phyloP scores from a whole-genome alignment of 2,888 invertebrate genomes.

The Phytoseiulus persimilis region DNA sequence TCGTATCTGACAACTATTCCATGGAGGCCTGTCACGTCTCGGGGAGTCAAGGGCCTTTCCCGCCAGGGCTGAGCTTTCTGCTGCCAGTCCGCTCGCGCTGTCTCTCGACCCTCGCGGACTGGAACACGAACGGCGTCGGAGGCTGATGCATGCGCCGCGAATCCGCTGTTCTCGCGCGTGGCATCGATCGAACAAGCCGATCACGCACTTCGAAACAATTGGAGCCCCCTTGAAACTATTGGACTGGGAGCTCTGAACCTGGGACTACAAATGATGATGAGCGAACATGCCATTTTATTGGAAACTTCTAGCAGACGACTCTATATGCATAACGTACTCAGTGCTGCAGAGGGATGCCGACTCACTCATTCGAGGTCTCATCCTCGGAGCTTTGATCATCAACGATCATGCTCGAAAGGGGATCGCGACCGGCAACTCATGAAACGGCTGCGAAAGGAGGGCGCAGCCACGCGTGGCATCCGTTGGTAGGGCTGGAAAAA shows the following conservation, averaged over 20 bases:
- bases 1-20: not conserved
- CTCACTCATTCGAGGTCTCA: no score
- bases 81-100: not conserved
- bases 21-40: conserved; percentile 5
- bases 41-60: not conserved
- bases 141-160: not conserved
- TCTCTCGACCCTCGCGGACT: not conserved
- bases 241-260: not conserved
- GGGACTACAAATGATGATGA: not conserved
- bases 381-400: no score
- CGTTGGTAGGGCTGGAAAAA: no score
- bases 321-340: no score
- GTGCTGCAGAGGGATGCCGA: no score
- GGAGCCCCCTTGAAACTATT: not conserved
- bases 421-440: no score
- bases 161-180: not conserved
- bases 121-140: not conserved
- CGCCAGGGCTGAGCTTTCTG: not conserved
- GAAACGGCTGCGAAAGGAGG: no score
- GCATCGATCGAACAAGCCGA: not conserved
- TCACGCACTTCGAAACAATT: not conserved
- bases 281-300: not conserved
- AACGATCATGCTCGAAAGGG: no score
- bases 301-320: no score
- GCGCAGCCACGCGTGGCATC: no score